Evolutionary conservation across 2,888 invertebrate species (phyloP).

Genomic region (Nymphalis c-album): DNA sequence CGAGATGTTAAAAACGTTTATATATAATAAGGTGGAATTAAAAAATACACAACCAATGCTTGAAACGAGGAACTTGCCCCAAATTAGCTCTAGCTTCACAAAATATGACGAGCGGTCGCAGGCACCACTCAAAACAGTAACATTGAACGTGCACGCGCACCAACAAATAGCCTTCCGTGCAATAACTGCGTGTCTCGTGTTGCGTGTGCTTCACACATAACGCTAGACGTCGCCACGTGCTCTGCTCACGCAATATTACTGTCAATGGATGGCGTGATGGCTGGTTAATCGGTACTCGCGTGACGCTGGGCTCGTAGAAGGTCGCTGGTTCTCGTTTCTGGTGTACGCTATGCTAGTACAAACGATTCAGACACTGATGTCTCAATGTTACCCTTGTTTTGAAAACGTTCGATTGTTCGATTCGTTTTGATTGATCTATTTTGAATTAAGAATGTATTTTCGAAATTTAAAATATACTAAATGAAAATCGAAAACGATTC

Average conservation of each 20-base stretch:
- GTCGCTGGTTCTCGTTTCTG: constrained; percentile 29
- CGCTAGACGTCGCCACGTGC: constrained; percentile 63
- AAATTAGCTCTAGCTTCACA: background rate
- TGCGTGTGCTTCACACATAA: constrained; percentile 54
- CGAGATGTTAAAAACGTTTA: too few relatives aligned
- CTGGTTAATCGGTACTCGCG: constrained; percentile 42
- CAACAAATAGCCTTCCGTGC: constrained; percentile 40
- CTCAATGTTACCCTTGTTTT: too few relatives aligned
- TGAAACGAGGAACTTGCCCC: too few relatives aligned
- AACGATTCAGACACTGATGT: too few relatives aligned
- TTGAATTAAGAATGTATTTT: too few relatives aligned
- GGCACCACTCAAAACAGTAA: constrained; percentile 25
- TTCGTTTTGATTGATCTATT: too few relatives aligned
- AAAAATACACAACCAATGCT: too few relatives aligned
- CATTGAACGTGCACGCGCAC: constrained; percentile 23
- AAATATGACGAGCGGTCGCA: background rate
- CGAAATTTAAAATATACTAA: too few relatives aligned
- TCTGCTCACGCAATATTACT: constrained; percentile 66
- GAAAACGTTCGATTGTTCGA: background rate
- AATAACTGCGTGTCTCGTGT: constrained; percentile 54
- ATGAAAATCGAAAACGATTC: too few relatives aligned
- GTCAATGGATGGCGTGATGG: constrained; percentile 77
- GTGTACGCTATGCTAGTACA: constrained; percentile 3
- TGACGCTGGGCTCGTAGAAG: constrained; percentile 42
- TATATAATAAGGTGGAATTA: too few relatives aligned